These are phyloP conservation scores for Temnothorax longispinosus DNA, from an alignment of 1,140 invertebrate species.

Conservation along the genomic window DNA sequence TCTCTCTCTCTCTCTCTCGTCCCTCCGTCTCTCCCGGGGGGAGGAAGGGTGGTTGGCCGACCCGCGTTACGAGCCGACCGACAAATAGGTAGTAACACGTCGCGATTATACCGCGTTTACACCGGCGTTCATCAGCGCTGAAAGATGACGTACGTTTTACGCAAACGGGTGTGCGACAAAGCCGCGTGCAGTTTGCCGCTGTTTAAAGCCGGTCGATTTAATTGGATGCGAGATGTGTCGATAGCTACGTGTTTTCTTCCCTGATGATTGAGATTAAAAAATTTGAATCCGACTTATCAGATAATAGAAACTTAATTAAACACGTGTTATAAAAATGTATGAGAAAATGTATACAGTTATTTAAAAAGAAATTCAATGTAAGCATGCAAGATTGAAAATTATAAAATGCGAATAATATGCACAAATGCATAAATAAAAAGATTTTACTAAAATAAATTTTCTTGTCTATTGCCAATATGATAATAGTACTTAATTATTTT, in stretches of 20 bases:
- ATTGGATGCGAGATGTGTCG: not conserved
- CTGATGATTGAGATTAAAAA: not conserved
- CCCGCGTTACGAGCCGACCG: slow-evolving; percentile 68
- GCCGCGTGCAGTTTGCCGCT: not conserved
- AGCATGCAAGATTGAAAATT: not conserved
- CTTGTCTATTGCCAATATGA: not conserved
- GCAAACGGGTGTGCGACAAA: slow-evolving; percentile 48
- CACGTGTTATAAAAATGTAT: not conserved
- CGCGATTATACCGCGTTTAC: slow-evolving; percentile 81
- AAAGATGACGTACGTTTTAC: slow-evolving; percentile 71
- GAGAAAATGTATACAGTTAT: not conserved
- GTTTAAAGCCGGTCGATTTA: slow-evolving; percentile 20
- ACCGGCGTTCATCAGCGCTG: slow-evolving; percentile 67
- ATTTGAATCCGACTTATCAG: not conserved
- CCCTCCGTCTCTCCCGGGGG: not conserved
- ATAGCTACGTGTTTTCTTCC: not conserved
- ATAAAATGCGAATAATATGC: not conserved
- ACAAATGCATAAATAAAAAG: not conserved
- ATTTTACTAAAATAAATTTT: not conserved
- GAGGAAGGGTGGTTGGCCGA: not conserved
- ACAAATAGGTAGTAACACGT: slow-evolving; percentile 84
- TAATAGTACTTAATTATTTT: not conserved
- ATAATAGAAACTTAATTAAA: not conserved
- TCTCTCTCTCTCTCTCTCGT: slow-evolving; percentile 26
- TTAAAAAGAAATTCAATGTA: not conserved